Base-by-base conservation (phyloP, 2,888 invertebrate genomes). In the Drosophila paranaensis region DNA sequence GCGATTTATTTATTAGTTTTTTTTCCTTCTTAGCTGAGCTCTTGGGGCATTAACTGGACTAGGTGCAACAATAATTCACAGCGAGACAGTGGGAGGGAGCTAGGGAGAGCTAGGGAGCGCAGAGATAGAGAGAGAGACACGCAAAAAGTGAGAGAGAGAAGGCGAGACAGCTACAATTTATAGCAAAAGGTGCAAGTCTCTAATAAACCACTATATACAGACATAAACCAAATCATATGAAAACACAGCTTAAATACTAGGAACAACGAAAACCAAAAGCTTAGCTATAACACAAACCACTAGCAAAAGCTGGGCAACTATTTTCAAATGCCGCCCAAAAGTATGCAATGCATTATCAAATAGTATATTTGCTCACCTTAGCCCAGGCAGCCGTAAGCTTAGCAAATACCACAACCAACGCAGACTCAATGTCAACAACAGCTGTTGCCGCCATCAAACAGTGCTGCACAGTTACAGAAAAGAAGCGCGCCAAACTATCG, bases 1-100 rank as follows among this genome's bases (percentile, higher is more conserved):
- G 63, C 64, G 46, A 79, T 87, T 84, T 84, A 88, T 86, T 85
- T 84, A 88, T 86, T 82, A 48, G 71, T 55, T 72, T 69, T 65
- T 10, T 33, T 72, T 33, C 71, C 20, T 20, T 20, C 20, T 77
- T 71, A 58, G 67, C 71, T 64, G 35, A 76, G 76, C 67, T 67
- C 70, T 54, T 30, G 6, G 35, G 70, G 77, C 53, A 73, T 77
- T 77, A 78, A 58, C 70, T 67, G 62, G 70, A 58, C 74, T 77
- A 71, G 77, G 71, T 55, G 71, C 71, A 61, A 11, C 74, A 33
- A 77, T 77, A 77, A 71, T 14, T 77, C 55, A 78, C 60, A 10
- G 40, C 37, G 9, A 40, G 45, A 55, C 11, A 25, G 16, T 1
- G 30, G 30, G 30, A 43, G 16, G 43, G 3, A 35, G 37, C 0